phyloP scores from a whole-genome alignment of 2,888 invertebrate species.

The Phrixothrix hirtus region DNA sequence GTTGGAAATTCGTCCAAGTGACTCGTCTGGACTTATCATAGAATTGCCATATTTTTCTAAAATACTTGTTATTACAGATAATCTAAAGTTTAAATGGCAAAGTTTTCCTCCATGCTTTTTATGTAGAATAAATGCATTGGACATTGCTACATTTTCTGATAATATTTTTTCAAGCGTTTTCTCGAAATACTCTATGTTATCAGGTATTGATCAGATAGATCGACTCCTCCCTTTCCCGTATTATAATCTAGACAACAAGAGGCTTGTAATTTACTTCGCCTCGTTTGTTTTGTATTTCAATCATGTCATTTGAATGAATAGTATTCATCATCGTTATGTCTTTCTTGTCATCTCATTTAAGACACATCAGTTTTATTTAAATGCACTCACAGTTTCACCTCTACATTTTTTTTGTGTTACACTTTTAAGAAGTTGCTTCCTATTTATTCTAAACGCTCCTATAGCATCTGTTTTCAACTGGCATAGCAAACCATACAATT shows the following conservation, averaged over 20 bases:
- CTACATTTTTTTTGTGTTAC: background rate
- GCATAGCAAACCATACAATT: background rate
- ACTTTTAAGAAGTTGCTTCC: background rate
- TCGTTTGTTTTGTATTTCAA: background rate
- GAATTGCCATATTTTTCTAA: no score
- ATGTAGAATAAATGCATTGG: no score
- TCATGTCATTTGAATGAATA: background rate
- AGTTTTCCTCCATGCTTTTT: no score
- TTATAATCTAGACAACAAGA: background rate
- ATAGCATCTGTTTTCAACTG: background rate
- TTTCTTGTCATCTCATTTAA: background rate
- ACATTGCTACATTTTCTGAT: no score
- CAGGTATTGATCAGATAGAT: background rate
- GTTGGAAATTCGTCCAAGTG: no score
- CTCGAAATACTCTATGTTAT: background rate
- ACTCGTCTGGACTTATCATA: no score
- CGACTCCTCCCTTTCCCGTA: background rate
- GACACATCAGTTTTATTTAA: constrained; percentile 1
- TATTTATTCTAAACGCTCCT: background rate
- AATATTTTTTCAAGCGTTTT: no score
- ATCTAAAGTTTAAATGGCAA: no score
- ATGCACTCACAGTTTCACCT: background rate
- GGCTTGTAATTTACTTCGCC: no score
- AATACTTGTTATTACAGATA: no score
- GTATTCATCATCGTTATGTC: background rate